Conservation (phyloP, 2,888 invertebrate genomes). For the Lasioglossum malachurum region DNA sequence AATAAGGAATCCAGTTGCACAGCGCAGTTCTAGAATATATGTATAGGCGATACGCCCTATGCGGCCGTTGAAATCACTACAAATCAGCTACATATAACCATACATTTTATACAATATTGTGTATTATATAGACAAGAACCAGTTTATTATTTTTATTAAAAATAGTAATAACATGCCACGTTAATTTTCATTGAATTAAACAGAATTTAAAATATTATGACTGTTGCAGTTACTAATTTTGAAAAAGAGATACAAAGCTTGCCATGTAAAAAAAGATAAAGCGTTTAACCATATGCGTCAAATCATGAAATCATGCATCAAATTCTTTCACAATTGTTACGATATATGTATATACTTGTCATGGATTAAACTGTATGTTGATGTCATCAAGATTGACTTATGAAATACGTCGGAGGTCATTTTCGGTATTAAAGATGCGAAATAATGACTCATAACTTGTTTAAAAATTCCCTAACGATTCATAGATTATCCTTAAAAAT, state of each 20-base stretch:
- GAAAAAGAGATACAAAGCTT: not conserved
- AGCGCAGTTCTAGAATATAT: not conserved
- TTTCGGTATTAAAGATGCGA: not conserved
- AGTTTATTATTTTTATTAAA: not conserved
- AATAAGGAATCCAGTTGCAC: not conserved
- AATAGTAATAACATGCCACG: not conserved
- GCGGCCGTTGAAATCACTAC: conserved; percentile 26
- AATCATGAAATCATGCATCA: conserved; percentile 11
- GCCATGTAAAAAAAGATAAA: not conserved
- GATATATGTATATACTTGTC: not conserved
- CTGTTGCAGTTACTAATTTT: not conserved
- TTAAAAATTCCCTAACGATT: not conserved
- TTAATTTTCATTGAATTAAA: not conserved
- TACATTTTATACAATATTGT: not conserved
- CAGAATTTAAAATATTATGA: not conserved
- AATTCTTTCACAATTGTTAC: not conserved
- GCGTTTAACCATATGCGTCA: not conserved
- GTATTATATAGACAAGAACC: not conserved
- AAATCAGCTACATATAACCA: not conserved
- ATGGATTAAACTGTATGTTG: conserved; percentile 27
- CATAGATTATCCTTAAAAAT: not conserved
- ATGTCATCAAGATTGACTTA: conserved; percentile 13
- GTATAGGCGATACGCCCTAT: not conserved
- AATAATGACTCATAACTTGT: not conserved
- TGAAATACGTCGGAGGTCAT: not conserved